These are phyloP conservation scores for Darwinula stevensoni DNA, from an alignment of 2,888 invertebrate genomes.

Conservation along the genomic window DNA sequence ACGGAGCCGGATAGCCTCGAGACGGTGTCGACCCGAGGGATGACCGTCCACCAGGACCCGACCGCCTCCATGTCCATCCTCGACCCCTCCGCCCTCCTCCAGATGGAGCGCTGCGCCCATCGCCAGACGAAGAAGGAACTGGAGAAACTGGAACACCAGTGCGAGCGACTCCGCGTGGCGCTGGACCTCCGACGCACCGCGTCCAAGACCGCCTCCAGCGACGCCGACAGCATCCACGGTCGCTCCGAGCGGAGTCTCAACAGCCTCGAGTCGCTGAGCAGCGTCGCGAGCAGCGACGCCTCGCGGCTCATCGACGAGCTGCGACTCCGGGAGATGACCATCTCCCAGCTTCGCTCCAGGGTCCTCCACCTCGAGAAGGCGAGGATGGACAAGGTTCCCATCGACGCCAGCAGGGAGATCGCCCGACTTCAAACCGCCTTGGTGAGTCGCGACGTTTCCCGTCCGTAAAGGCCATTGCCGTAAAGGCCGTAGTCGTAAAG, in stretches of 20 bases:
- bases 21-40: too few species aligned
- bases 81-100: too few species aligned
- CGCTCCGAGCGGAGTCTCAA: constrained; percentile 8
- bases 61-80: too few species aligned
- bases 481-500: too few species aligned
- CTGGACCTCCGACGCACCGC: constrained; percentile 4
- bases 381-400: constrained; percentile 12
- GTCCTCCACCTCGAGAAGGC: constrained; percentile 13
- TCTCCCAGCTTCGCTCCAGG: constrained; percentile 12
- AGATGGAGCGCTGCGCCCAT: constrained; percentile 13
- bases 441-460: constrained; percentile 11
- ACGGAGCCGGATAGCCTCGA: too few species aligned
- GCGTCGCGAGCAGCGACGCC: constrained; percentile 8
- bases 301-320: constrained; percentile 9
- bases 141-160: constrained; percentile 12
- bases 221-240: constrained; percentile 9
- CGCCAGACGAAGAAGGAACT: constrained; percentile 12
- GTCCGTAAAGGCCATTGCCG: too few species aligned
- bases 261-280: constrained; percentile 9
- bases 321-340: constrained; percentile 12
- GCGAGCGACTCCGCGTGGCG: constrained; percentile 9
- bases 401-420: constrained; percentile 13
- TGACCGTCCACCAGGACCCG: too few species aligned
- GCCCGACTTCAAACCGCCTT: constrained; percentile 11
- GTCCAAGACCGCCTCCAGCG: constrained; percentile 8